A percentile compares a stretch with the other conserved stretches of the same genome.
These are phyloP conservation scores for Barnardius zonarius DNA, from an alignment of 2,113 vertebrate genomes.

Conservation along the genomic window DNA sequence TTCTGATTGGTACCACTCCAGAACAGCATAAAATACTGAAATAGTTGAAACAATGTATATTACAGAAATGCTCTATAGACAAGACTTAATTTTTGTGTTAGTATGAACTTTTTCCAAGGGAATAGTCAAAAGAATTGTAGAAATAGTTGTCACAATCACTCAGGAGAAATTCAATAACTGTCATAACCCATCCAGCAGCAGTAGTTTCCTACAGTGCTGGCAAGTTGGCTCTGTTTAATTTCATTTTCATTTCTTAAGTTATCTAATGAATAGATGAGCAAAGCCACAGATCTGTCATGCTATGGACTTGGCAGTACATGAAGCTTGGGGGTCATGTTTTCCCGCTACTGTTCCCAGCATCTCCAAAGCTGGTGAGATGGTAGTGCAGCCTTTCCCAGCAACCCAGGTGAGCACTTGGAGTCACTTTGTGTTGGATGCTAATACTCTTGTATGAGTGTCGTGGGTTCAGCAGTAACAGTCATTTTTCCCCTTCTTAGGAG, in stretches of 20 bases:
- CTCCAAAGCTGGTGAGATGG: not conserved
- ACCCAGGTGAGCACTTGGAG: not conserved
- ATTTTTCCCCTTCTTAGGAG: too few relatives aligned
- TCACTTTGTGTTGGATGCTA: not conserved
- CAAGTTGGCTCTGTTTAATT: not conserved
- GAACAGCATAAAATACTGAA: not conserved
- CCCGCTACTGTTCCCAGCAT: not conserved
- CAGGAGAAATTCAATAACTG: not conserved
- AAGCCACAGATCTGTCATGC: not conserved
- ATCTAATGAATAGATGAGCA: not conserved
- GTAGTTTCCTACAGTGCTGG: not conserved
- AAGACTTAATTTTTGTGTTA: not conserved
- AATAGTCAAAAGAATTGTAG: not conserved
- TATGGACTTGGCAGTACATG: not conserved
- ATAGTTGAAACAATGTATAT: not conserved
- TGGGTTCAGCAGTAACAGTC: too few relatives aligned
- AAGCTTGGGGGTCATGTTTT: not conserved
- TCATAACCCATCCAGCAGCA: not conserved
- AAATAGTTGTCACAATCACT: rapidly evolving
- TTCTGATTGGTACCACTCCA: not conserved
- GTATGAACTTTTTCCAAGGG: not conserved
- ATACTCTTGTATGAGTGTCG: not conserved
- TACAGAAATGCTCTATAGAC: not conserved
- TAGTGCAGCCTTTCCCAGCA: not conserved
- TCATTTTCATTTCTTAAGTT: not conserved